Percentiles rank a stretch among this genome's conserved stretches.
Conservation (phyloP, 2,888 invertebrate genomes). For the Netelia fuscicornis region DNA sequence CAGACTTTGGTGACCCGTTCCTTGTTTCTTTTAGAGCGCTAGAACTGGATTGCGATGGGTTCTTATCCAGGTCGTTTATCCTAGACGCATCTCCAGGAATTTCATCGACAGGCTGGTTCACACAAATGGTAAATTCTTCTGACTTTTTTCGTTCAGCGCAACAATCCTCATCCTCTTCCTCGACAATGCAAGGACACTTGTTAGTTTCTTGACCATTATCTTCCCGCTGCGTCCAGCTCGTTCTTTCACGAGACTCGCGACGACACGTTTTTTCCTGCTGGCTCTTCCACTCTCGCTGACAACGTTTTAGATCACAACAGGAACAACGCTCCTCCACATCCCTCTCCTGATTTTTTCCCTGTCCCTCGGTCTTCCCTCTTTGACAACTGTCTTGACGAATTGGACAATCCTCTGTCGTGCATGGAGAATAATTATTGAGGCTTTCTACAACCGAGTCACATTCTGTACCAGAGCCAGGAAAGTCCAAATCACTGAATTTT, state of each 20-base stretch:
- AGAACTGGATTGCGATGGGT: not conserved
- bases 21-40: slow-evolving; percentile 1
- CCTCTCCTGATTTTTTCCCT: not conserved
- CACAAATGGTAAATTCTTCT: slow-evolving; percentile 42
- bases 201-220: not conserved
- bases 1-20: not conserved
- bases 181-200: slow-evolving; percentile 67
- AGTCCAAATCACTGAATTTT: slow-evolving; percentile 38
- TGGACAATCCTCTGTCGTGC: not conserved
- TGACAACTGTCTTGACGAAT: not conserved
- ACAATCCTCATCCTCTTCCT: slow-evolving; percentile 69
- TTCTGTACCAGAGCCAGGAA: not conserved
- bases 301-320: slow-evolving; percentile 33
- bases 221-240: slow-evolving; percentile 6
- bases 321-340: slow-evolving; percentile 23
- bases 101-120: not conserved
- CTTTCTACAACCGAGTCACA: slow-evolving; percentile 27
- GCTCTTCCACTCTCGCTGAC: slow-evolving; percentile 10
- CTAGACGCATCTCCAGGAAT: not conserved
- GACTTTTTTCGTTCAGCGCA: slow-evolving; percentile 25
- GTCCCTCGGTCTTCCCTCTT: not conserved
- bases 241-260: slow-evolving; percentile 18
- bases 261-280: not conserved
- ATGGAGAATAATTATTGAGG: not conserved
- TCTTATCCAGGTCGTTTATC: not conserved